Conservation (phyloP, 2,797 vertebrate genomes). For the Lagorchestes hirsutus region DNA sequence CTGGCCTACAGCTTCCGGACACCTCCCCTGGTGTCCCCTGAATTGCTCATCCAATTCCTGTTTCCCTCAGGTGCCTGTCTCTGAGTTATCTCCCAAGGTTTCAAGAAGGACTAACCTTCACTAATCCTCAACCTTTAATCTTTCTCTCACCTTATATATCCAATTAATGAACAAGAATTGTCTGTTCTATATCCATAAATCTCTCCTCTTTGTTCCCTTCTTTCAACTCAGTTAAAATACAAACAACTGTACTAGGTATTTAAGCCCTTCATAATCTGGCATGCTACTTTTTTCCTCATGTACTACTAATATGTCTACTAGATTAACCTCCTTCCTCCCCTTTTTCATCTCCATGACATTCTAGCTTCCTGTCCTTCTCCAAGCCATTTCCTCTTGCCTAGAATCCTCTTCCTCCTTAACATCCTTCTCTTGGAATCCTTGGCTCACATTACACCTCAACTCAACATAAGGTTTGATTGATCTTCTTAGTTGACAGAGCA, state of each 20-base stretch:
- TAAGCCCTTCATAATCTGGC: neutral
- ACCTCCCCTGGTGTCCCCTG: neutral
- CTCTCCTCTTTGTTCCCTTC: neutral
- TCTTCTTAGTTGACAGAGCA: neutral
- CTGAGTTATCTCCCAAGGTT: neutral
- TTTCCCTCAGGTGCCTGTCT: neutral
- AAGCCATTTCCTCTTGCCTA: neutral
- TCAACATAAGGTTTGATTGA: neutral
- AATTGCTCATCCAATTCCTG: neutral
- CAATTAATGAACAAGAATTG: neutral
- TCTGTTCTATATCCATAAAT: neutral
- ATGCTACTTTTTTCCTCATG: neutral
- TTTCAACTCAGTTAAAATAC: neutral
- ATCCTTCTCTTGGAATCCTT: neutral
- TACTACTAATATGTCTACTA: neutral
- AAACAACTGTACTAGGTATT: neutral
- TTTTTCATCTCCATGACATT: neutral
- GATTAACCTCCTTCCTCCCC: neutral
- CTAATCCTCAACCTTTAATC: neutral
- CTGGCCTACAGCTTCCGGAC: neutral
- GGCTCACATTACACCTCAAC: neutral
- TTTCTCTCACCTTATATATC: neutral
- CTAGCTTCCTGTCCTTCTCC: neutral
- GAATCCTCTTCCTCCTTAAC: neutral
- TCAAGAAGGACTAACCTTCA: neutral